phyloP scores from a whole-genome alignment of 2,888 invertebrate genomes.

The Cancer borealis region DNA sequence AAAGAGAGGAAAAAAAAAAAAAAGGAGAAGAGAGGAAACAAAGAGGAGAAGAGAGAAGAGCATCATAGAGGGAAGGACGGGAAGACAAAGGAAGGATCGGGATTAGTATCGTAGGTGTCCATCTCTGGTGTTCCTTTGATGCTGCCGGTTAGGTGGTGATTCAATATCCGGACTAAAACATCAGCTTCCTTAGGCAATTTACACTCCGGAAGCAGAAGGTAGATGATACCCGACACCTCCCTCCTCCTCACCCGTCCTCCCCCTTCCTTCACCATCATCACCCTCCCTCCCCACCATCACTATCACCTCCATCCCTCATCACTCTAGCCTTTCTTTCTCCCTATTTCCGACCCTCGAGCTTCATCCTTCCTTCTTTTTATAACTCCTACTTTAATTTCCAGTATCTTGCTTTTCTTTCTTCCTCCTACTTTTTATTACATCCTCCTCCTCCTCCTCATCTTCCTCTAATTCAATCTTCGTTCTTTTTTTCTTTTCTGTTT shows the following conservation, averaged over 20 bases:
- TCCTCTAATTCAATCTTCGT: neutral
- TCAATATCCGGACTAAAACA: conserved; percentile 50
- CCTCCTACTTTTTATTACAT: neutral
- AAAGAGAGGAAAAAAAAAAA: neutral
- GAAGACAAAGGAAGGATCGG: neutral
- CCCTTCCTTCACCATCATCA: neutral
- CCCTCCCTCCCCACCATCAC: neutral
- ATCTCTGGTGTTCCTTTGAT: neutral
- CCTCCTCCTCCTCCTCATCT: neutral
- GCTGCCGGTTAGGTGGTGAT: conserved; percentile 34
- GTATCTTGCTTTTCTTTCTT: neutral
- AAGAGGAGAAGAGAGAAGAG: neutral
- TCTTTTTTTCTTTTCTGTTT: neutral
- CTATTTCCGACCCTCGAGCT: conserved; percentile 1
- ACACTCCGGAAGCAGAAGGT: conserved; percentile 30
- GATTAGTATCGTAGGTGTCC: neutral
- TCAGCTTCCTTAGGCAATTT: conserved; percentile 37
- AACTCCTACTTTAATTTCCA: neutral
- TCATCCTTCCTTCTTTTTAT: neutral
- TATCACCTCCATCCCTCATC: neutral
- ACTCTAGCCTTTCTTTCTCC: neutral
- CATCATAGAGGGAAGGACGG: neutral
- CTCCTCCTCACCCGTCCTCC: neutral
- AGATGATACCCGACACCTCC: neutral
- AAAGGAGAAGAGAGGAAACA: neutral